Evolutionary conservation across 2,888 invertebrate genomes (phyloP).

Genomic region (Steinernema hermaphroditum): DNA sequence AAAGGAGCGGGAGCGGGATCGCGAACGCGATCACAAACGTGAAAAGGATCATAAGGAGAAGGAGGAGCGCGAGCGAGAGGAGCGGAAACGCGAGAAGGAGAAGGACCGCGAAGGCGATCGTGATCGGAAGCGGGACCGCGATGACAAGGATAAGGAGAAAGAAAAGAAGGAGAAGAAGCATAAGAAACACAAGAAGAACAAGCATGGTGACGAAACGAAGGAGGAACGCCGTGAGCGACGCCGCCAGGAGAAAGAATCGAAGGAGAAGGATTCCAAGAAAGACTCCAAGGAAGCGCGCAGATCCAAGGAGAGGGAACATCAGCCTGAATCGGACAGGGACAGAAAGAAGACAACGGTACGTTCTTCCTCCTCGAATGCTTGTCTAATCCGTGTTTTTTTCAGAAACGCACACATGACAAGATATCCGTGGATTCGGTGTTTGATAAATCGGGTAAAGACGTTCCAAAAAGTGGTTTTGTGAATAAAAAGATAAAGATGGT

Average conservation of each 20-base stretch:
- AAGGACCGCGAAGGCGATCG: background rate
- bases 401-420: background rate
- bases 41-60: background rate
- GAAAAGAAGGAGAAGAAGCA: too few relatives aligned
- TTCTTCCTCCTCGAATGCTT: background rate
- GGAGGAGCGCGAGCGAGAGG: background rate
- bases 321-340: too few relatives aligned
- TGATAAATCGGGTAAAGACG: slow-evolving; percentile 8
- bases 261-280: too few relatives aligned
- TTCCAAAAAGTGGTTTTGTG: slow-evolving; percentile 12
- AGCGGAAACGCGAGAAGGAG: background rate
- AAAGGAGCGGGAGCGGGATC: too few relatives aligned
- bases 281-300: too few relatives aligned
- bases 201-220: too few relatives aligned
- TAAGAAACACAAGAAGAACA: too few relatives aligned
- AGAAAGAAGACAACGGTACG: background rate
- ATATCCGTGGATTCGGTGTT: slow-evolving; percentile 18
- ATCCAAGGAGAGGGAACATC: too few relatives aligned
- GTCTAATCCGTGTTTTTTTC: background rate
- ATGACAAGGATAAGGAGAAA: too few relatives aligned
- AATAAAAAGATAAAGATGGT: slow-evolving; percentile 26
- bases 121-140: background rate
- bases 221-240: too few relatives aligned
- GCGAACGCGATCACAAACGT: too few relatives aligned
- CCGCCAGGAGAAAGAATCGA: too few relatives aligned